A percentile compares a stretch with the other conserved stretches of the same genome.
These are phyloP conservation scores for Metallyticus violacea DNA, from an alignment of 2,888 invertebrate genomes.

Conservation along the genomic window DNA sequence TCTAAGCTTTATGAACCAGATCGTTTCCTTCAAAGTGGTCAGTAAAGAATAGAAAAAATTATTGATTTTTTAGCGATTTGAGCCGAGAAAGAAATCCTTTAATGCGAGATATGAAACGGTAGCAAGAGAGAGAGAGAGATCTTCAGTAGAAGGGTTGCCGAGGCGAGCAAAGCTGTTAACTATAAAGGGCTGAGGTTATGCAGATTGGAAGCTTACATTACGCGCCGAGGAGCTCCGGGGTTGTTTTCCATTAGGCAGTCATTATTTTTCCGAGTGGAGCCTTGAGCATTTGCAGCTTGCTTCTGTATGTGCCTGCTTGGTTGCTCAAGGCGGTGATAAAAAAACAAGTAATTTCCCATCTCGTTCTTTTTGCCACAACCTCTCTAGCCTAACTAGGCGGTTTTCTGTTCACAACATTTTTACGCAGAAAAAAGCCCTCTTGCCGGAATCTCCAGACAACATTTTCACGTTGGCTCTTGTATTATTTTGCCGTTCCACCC, in stretches of 20 bases:
- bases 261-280: constrained; percentile 9
- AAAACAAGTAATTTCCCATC: not conserved
- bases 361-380: too few relatives aligned
- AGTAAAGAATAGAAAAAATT: not conserved
- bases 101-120: not conserved
- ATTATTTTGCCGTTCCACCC: not conserved
- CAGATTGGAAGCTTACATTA: constrained; percentile 1
- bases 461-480: not conserved
- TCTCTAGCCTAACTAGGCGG: not conserved
- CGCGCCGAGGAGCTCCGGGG: not conserved
- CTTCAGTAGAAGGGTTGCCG: too few relatives aligned
- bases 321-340: not conserved
- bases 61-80: not conserved
- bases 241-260: constrained; percentile 10
- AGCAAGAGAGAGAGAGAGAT: too few relatives aligned
- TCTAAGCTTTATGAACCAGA: too few relatives aligned
- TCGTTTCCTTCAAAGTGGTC: too few relatives aligned
- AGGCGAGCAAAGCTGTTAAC: not conserved
- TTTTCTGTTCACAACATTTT: not conserved
- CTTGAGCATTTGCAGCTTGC: not conserved
- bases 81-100: not conserved
- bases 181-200: not conserved
- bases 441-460: not conserved
- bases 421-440: not conserved
- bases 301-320: too few relatives aligned